Evolutionary conservation across 1,140 invertebrate species (phyloP), one percentile per base, ranked within the genome.

Genomic region (Pseudachorutes palmiensis): DNA sequence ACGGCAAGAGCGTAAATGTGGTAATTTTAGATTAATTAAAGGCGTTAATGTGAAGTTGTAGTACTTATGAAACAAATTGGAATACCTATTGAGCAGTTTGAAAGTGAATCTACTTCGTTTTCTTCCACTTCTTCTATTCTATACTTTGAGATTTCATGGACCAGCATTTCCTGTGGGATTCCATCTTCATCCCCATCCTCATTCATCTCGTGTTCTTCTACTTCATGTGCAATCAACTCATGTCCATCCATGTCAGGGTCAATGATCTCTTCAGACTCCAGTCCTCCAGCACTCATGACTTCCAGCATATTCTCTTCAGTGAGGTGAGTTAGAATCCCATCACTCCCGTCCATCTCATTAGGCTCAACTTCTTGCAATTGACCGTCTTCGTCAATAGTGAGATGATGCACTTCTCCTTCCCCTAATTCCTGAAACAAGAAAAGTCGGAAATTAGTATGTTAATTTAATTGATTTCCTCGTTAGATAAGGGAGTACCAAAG

Each of bases 301-400:
- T 19, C 36, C 36, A 9, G 36, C 19, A 41, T 19, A 41, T 41
- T 41, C 19, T 41, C 36, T 19, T 41, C 19, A 41, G 5, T 41
- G 36, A 5, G 5, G 36, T 41, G 19, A 41, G 5, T 41, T 9
- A 41, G 36, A 9, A 5, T 9, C 19, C 24, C 51, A 5, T 55
- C 51, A 24, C 12, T 26, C 51, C 51, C 24, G 12, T 55, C 51
- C 51, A n/a, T n/a, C n/a, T n/a, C n/a, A n/a, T 55, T 14, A 12
- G 9, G 24, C 12, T 55, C 51, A 55, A 55, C 51, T 3, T 55
- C 12, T 12, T 26, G 51, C 24, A 55, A 55, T 16, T 55, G 51
- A 14, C 51, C 51, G 24, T 55, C 24, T 55, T 14, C 51, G 51
- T 55, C 51, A 26, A 55, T 55, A 24, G 51, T 55, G 12, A 55